Conservation (phyloP, 2,888 invertebrate species). For the Drosophila colorata region DNA sequence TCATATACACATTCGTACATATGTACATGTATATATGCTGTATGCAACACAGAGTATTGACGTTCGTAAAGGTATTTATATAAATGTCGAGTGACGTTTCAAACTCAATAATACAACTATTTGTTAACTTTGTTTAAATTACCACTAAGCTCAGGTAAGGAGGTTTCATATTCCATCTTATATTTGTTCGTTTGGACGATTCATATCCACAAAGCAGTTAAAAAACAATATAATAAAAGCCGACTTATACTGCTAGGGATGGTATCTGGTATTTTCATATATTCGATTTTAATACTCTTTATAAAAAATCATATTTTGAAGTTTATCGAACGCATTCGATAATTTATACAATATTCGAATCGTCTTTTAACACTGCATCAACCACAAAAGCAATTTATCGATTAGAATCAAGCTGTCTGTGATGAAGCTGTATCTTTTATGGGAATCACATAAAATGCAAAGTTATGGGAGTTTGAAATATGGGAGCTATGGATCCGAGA, state of each 20-base stretch:
- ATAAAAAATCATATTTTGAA: too few relatives aligned
- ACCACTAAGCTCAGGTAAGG: conserved; percentile 66
- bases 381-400: too few relatives aligned
- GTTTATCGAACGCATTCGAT: too few relatives aligned
- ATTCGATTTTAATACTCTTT: conserved; percentile 26
- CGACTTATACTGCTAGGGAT: conserved; percentile 61
- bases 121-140: conserved; percentile 34
- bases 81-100: background rate
- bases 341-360: too few relatives aligned
- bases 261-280: conserved; percentile 1
- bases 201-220: conserved; percentile 56
- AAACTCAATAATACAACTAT: background rate
- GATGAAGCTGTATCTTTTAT: too few relatives aligned
- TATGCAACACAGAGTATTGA: background rate
- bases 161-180: conserved; percentile 68
- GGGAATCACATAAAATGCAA: too few relatives aligned
- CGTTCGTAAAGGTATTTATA: background rate
- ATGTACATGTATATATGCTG: background rate
- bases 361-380: too few relatives aligned
- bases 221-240: conserved; percentile 68
- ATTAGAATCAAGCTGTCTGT: too few relatives aligned
- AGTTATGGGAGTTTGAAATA: too few relatives aligned
- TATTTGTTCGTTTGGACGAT: conserved; percentile 44
- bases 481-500: too few relatives aligned
- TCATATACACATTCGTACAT: background rate